These are phyloP conservation scores for Lasioglossum pauxillum DNA, from an alignment of 2,888 invertebrate genomes.

Conservation along the genomic window DNA sequence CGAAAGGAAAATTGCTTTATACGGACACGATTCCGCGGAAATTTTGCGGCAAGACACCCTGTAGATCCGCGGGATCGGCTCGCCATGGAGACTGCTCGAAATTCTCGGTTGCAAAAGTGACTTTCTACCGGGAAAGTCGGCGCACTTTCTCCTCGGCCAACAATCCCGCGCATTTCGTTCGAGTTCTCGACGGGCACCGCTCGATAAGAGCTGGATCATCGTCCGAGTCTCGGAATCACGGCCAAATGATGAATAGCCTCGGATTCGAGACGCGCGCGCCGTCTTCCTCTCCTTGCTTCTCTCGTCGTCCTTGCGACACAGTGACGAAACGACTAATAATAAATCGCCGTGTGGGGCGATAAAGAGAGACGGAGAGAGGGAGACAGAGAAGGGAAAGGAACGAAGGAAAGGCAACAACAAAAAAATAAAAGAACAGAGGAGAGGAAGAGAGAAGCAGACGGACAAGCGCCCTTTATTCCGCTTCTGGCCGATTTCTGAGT, in stretches of 20 bases:
- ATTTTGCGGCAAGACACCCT: background rate
- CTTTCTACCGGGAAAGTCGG: conserved; percentile 12
- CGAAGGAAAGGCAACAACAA: background rate
- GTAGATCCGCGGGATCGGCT: background rate
- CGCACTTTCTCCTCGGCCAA: conserved; percentile 19
- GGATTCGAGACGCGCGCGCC: conserved; percentile 37
- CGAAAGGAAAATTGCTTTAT: background rate
- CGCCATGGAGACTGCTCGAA: background rate
- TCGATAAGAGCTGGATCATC: background rate
- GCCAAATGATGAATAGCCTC: conserved; percentile 39
- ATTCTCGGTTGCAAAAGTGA: conserved; percentile 9
- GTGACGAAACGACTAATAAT: conserved; percentile 57
- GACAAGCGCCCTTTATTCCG: conserved; percentile 47
- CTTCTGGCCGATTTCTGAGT: conserved; percentile 24
- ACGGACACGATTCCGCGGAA: background rate
- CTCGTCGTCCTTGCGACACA: conserved; percentile 54
- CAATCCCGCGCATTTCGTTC: conserved; percentile 14
- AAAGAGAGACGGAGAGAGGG: background rate
- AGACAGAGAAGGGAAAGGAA: background rate
- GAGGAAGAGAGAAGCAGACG: conserved; percentile 17
- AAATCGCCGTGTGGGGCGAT: conserved; percentile 35
- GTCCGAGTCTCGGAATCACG: conserved; percentile 11
- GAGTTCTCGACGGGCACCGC: background rate
- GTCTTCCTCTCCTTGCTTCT: conserved; percentile 17
- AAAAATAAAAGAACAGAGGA: background rate